These are phyloP conservation scores for fruit fly (Drosophila melanogaster) DNA, from an alignment of 1,140 invertebrate species.

Conservation along the genomic window Release_6_plus_ISO1_MT NC_004354.4:10493501-10494000, in stretches of 20 bases:
- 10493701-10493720: conserved; percentile 68
- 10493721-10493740: conserved; percentile 79
- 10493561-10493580: conserved; percentile 87
- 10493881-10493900: not conserved
- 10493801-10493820: conserved; percentile 41
- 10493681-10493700: conserved; percentile 2
- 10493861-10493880: conserved; percentile 53
- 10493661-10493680: not conserved
- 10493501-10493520: conserved; percentile 87
- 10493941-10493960: no score
- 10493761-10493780: conserved; percentile 66
- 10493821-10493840: conserved; percentile 32
- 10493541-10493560: conserved; percentile 87
- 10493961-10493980: conserved; percentile 15
- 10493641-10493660: not conserved
- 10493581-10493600: conserved; percentile 35
- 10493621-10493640: not conserved
- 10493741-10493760: conserved; percentile 78
- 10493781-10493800: conserved; percentile 19
- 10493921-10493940: not conserved
- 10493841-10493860: conserved; percentile 34
- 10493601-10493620: not conserved
- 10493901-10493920: conserved; percentile 1
- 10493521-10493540: conserved; percentile 87
- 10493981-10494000: conserved; percentile 31